Percentiles rank a stretch among this genome's conserved stretches.
These are phyloP conservation scores for Aepyceros melampus DNA, from an alignment of 2,113 vertebrate genomes.

Conservation along the genomic window DNA sequence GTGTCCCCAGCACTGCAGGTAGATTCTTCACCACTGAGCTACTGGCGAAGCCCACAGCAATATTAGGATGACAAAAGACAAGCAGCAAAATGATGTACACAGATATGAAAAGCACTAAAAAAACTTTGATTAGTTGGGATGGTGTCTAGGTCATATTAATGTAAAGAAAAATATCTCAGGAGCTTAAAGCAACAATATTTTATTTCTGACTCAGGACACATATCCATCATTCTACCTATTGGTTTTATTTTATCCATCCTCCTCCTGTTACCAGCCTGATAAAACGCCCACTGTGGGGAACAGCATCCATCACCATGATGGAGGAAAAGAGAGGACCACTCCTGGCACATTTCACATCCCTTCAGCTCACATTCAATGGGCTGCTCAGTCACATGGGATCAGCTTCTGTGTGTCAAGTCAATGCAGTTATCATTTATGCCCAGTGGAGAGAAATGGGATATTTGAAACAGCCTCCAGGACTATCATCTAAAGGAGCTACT, in stretches of 20 bases:
- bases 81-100: not conserved
- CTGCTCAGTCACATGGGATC: not conserved
- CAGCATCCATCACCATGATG: not conserved
- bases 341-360: not conserved
- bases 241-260: not conserved
- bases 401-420: not conserved
- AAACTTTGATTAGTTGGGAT: not conserved
- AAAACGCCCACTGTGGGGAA: fast-evolving
- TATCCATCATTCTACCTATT: not conserved
- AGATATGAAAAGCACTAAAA: not conserved
- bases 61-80: not conserved
- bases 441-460: not conserved
- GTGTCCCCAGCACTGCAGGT: not conserved
- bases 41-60: not conserved
- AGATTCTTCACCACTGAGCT: not conserved
- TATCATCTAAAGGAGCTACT: not conserved
- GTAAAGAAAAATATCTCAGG: not conserved
- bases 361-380: not conserved
- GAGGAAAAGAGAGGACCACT: not conserved
- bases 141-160: not conserved
- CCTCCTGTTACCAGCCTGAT: not conserved
- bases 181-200: not conserved
- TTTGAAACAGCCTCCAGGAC: not conserved
- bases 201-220: not conserved
- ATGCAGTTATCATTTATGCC: not conserved